Evolutionary conservation across 2,113 vertebrate species (phyloP), one percentile per base, ranked within the genome.

Genomic region (Pituophis catenifer): DNA sequence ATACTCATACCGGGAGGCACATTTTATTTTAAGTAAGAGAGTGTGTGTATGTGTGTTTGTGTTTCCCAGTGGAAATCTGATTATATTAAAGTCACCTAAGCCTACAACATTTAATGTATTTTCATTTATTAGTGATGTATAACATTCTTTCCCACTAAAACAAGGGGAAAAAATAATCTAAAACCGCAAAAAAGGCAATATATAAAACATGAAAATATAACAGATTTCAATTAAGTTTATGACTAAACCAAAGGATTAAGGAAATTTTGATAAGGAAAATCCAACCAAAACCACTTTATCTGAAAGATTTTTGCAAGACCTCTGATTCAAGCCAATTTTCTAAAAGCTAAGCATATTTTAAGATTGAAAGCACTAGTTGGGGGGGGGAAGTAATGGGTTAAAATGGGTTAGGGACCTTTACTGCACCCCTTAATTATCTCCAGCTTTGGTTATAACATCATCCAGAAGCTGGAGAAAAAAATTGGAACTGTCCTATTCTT

Each of bases 1-100:
- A 89, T 29, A 1, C 52, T 96, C 81, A 23, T 86, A 88, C 0
- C 5, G 92, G 7, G 65, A 93, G 93, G 89, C 87, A 89, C 92
- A 52, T 91, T 95, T 92, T 91, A 59, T 44, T 94, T 94, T 94
- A 90, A 90, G 58, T 59, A 44, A 85, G 65, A 0, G 33, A 54
- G 12, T 88, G 62, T 92, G 38, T 92, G 92, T 0, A 17, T 75
- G 15, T 89, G 8, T 55, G 5, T 50, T 62, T 23, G 24, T 44
- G 95, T 62, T 86, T 90, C 10, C 13, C 29, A 10, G 7, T 38
- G 12, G 12, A 90, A 53, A 55, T n/a, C 17, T 89, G 4, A 10
- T 54, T 85, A 29, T 8, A 53, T 90, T 55, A 90, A 86, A 48
- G 70, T 29, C 38, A 53, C 1, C 65, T 92, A 81, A 92, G 55